These are phyloP conservation scores for Miltochrista miniata DNA, from an alignment of 2,888 invertebrate species.

Conservation along the genomic window DNA sequence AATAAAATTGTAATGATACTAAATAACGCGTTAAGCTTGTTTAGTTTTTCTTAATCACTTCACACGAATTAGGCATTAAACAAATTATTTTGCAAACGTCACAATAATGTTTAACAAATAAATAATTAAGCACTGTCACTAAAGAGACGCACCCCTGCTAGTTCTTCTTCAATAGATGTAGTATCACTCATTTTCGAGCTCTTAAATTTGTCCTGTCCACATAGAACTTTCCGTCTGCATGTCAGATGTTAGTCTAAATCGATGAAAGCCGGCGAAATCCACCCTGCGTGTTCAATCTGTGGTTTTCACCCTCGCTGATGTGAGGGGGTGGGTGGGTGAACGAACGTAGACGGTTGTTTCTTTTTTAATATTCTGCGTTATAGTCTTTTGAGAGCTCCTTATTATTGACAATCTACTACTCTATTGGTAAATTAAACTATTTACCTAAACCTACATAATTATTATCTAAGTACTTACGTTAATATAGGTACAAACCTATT, in stretches of 20 bases:
- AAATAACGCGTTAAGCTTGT: constrained; percentile 1
- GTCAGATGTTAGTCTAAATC: constrained; percentile 26
- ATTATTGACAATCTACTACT: too few species aligned
- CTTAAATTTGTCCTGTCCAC: constrained; percentile 7
- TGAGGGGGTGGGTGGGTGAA: constrained; percentile 17
- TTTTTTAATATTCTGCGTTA: constrained; percentile 22
- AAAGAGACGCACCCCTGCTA: constrained; percentile 32
- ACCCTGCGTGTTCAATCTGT: constrained; percentile 31
- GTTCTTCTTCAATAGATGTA: constrained; percentile 34
- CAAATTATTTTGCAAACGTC: constrained; percentile 15
- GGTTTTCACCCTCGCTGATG: constrained; percentile 31
- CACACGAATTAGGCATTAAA: too few species aligned
- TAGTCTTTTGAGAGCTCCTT: constrained; percentile 25
- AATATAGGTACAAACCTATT: too few species aligned
- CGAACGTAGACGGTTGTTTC: not conserved
- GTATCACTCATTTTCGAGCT: constrained; percentile 35
- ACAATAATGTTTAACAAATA: constrained; percentile 20
- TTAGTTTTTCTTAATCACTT: too few species aligned
- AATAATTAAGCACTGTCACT: constrained; percentile 26
- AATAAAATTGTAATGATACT: not conserved
- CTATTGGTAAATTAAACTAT: too few species aligned
- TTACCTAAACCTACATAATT: too few species aligned
- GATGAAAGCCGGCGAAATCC: constrained; percentile 33
- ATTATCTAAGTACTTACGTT: too few species aligned
- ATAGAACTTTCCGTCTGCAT: constrained; percentile 21